Base-by-base conservation (phyloP, 2,888 invertebrate species). In the Caenorhabditis angaria region DNA sequence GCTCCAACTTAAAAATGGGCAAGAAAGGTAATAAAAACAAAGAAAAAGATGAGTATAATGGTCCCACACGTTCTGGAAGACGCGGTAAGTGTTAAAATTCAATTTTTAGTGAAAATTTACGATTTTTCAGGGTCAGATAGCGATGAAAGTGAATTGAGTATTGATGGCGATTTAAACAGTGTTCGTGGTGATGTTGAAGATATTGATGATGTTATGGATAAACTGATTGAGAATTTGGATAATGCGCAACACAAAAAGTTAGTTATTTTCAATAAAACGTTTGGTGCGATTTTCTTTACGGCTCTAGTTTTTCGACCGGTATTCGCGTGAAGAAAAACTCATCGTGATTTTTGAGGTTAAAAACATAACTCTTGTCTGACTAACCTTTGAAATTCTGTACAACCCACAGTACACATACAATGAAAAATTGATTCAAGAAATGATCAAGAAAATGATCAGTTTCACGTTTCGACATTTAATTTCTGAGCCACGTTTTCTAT, bases 171-270 rank as follows among this genome's bases (percentile, higher is more conserved):
- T 56, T 55, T 80, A 73, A 56, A 66, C 29, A 77, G 77, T 41
- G 69, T 80, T 50, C 77, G 70, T 65, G 82, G 80, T 5, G 78
- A 74, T 59, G 75, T 72, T 18, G 82, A 82, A 22, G 74, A 80
- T 35, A 65, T 71, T 20, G 71, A 73, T 22, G 74, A 68, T 25
- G 48, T 83, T 12, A 58, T 82, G 20, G 83, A 84, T 58, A 66
- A 80, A 88, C 90, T 97, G 29, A 90, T 92, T 32, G 94, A 94
- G 87, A 91, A 93, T 1, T 91, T 97, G 61, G 97, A 97, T 87
- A 93, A 93, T 27, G 90, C 94, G 50, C 91, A 92, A n/a, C 93
- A 95, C 80, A 94, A 94, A 76, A 89, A 82, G 60, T 63, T n/a
- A 55, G 56, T 47, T 61, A 10, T 14, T 14, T 57, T 32, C 41